These are phyloP conservation scores for Calephelis nemesis DNA, from an alignment of 1,140 invertebrate genomes.

Conservation along the genomic window DNA sequence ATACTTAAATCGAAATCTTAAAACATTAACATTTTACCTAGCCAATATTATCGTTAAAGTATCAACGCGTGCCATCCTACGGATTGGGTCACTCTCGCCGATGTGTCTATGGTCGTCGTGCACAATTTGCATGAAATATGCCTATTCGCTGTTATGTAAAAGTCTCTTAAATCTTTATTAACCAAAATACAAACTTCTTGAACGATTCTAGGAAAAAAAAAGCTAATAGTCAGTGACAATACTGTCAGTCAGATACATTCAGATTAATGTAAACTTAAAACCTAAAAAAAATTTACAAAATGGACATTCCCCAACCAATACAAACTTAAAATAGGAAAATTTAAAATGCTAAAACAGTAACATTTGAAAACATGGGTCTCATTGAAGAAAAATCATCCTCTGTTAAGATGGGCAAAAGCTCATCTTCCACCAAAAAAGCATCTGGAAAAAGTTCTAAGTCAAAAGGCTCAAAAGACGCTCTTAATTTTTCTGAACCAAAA, in stretches of 20 bases:
- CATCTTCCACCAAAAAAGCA: conserved; percentile 36
- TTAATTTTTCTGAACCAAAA: conserved; percentile 49
- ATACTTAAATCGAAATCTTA: no score
- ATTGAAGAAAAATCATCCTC: conserved; percentile 37
- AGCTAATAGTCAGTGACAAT: no score
- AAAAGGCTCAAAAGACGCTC: conserved; percentile 9
- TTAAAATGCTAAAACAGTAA: background rate
- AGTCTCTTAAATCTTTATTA: no score
- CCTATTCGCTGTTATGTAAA: no score
- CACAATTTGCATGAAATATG: no score
- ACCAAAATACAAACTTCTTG: no score
- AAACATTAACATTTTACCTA: no score
- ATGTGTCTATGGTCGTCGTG: no score
- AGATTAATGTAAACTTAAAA: background rate
- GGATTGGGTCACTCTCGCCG: no score
- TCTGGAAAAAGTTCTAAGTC: conserved; percentile 23
- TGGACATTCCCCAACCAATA: background rate
- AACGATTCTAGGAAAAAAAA: no score
- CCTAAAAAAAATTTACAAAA: background rate
- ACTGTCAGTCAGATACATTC: background rate
- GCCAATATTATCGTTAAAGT: no score
- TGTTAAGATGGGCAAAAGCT: conserved; percentile 43
- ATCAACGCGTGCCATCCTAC: no score
- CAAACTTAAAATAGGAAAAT: background rate
- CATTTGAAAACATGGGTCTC: conserved; percentile 42